These are phyloP conservation scores for Deroplatys truncata DNA, from an alignment of 2,888 invertebrate species.

Conservation along the genomic window DNA sequence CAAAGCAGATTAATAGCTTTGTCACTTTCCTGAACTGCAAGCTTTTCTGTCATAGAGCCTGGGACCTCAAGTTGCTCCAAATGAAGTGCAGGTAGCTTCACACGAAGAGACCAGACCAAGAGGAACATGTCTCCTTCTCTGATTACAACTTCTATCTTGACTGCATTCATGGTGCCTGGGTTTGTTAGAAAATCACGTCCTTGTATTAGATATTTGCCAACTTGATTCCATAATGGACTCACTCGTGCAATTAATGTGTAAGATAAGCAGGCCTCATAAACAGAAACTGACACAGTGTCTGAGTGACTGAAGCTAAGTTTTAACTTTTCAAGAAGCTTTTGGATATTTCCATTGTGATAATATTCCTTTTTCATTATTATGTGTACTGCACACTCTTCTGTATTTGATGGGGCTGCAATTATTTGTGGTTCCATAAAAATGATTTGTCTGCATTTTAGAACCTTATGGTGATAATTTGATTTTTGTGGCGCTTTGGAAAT, in stretches of 20 bases:
- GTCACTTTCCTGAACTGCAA: background rate
- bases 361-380: slow-evolving; percentile 33
- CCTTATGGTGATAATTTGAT: slow-evolving; percentile 39
- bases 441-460: slow-evolving; percentile 39
- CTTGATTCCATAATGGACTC: slow-evolving; percentile 41
- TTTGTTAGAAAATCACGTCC: slow-evolving; percentile 38
- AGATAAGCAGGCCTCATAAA: slow-evolving; percentile 40
- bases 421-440: slow-evolving; percentile 34
- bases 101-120: slow-evolving; percentile 23
- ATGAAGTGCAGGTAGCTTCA: slow-evolving; percentile 35
- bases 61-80: slow-evolving; percentile 34
- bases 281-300: slow-evolving; percentile 32
- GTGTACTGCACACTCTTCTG: slow-evolving; percentile 34
- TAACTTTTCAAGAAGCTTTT: slow-evolving; percentile 8
- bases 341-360: slow-evolving; percentile 16
- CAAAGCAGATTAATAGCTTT: slow-evolving; percentile 3
- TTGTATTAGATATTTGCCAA: slow-evolving; percentile 36
- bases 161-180: slow-evolving; percentile 33
- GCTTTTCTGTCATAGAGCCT: slow-evolving; percentile 3
- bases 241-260: slow-evolving; percentile 40
- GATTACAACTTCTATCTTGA: slow-evolving; percentile 36
- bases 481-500: slow-evolving; percentile 37
- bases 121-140: slow-evolving; percentile 30
- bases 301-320: background rate
- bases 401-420: slow-evolving; percentile 38